These are phyloP conservation scores for Cossypha dichroa DNA, from an alignment of 2,797 vertebrate species.

Conservation along the genomic window DNA sequence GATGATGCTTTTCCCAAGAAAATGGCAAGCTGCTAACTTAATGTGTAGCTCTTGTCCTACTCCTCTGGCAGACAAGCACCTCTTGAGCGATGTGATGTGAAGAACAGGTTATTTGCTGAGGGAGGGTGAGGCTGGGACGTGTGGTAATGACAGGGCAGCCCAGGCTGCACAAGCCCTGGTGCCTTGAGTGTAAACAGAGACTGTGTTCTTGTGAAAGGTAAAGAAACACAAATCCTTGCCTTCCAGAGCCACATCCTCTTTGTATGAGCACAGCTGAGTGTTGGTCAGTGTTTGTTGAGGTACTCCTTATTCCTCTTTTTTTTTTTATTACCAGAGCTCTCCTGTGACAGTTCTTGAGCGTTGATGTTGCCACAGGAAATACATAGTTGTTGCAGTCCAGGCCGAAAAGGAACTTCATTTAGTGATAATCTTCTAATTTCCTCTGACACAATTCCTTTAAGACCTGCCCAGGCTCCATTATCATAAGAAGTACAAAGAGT, in stretches of 20 bases:
- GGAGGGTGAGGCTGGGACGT: neutral
- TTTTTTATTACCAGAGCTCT: neutral
- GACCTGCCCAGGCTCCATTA: neutral
- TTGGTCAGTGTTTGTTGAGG: neutral
- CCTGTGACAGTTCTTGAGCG: neutral
- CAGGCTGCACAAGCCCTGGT: neutral
- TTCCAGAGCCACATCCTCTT: neutral
- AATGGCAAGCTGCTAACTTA: neutral
- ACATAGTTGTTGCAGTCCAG: fast-evolving
- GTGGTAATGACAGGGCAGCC: neutral
- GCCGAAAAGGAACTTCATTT: neutral
- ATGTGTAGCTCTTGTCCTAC: neutral
- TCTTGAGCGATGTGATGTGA: neutral
- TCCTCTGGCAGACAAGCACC: neutral
- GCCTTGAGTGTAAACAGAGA: neutral
- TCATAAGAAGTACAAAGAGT: neutral
- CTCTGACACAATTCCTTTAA: neutral
- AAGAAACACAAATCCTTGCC: neutral
- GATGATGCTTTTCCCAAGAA: neutral
- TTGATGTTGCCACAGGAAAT: neutral
- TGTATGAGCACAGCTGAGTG: neutral
- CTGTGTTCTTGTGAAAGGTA: neutral
- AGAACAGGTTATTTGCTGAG: neutral
- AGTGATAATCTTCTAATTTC: neutral
- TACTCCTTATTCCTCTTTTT: neutral